These are phyloP conservation scores for Idaea aversata DNA, from an alignment of 2,888 invertebrate genomes.

Conservation along the genomic window DNA sequence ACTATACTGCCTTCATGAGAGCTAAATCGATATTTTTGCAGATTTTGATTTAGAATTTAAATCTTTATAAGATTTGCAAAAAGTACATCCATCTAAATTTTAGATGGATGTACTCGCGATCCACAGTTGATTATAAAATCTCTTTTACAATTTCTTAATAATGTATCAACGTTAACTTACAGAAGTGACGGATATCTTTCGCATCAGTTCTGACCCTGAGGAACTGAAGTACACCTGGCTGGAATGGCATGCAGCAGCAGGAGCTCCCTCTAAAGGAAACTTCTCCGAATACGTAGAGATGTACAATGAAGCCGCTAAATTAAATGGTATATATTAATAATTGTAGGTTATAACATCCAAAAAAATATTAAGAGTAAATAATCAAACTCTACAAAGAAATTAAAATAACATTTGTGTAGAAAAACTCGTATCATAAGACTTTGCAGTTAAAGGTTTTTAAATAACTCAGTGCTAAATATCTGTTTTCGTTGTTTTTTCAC, in stretches of 20 bases:
- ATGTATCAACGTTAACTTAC: slow-evolving; percentile 30
- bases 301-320: slow-evolving; percentile 84
- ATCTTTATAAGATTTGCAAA: too few species aligned
- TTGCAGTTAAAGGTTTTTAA: too few species aligned
- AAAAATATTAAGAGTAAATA: too few species aligned
- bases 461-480: too few species aligned
- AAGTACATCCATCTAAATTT: too few species aligned
- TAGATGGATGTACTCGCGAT: neutral
- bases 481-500: too few species aligned
- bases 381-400: too few species aligned
- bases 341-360: neutral
- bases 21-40: neutral
- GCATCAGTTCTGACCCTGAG: slow-evolving; percentile 85
- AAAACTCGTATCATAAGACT: too few species aligned
- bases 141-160: neutral
- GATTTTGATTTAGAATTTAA: too few species aligned
- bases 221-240: slow-evolving; percentile 89
- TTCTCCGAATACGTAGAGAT: slow-evolving; percentile 85
- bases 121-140: neutral
- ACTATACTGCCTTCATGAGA: too few species aligned
- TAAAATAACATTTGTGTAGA: too few species aligned
- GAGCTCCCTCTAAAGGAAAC: slow-evolving; percentile 81
- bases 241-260: slow-evolving; percentile 89
- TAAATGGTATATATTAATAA: slow-evolving; percentile 79
- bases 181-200: slow-evolving; percentile 86